A percentile compares a stretch with the other conserved stretches of the same genome.
phyloP scores from a whole-genome alignment of 1,140 invertebrate species.

The Cyclargus thomasi region DNA sequence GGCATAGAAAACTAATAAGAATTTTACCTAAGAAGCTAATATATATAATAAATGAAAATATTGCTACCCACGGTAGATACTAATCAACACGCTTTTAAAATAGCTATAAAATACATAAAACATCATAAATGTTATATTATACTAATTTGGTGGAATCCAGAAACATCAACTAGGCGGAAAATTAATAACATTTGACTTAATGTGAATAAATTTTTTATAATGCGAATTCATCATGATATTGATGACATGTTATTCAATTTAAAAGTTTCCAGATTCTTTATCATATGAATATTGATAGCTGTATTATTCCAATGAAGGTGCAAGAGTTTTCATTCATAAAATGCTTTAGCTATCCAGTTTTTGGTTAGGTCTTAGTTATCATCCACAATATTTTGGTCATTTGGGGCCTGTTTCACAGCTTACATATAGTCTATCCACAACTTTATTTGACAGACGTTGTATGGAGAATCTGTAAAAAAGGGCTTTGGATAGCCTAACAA shows the following conservation, averaged over 20 bases:
- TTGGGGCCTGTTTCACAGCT: too few relatives aligned
- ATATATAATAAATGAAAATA: neutral
- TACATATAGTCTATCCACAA: too few relatives aligned
- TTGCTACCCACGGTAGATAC: neutral
- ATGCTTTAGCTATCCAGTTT: too few relatives aligned
- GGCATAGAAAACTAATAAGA: too few relatives aligned
- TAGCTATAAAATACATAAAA: neutral
- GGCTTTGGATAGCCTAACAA: too few relatives aligned
- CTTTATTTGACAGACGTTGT: too few relatives aligned
- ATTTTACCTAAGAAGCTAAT: too few relatives aligned
- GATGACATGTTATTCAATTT: neutral
- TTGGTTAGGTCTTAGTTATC: too few relatives aligned
- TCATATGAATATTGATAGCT: neutral
- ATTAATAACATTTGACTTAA: constrained; percentile 14
- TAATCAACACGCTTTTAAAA: neutral
- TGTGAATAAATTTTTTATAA: constrained; percentile 4
- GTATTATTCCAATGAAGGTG: too few relatives aligned
- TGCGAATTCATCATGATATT: neutral
- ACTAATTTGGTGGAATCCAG: neutral
- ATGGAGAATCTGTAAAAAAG: too few relatives aligned
- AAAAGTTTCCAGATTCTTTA: neutral
- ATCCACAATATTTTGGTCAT: too few relatives aligned
- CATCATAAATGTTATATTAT: neutral
- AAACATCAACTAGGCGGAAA: neutral
- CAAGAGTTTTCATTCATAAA: too few relatives aligned